These are phyloP conservation scores for Zosterops pallidus DNA, from an alignment of 2,113 vertebrate species.

Conservation along the genomic window DNA sequence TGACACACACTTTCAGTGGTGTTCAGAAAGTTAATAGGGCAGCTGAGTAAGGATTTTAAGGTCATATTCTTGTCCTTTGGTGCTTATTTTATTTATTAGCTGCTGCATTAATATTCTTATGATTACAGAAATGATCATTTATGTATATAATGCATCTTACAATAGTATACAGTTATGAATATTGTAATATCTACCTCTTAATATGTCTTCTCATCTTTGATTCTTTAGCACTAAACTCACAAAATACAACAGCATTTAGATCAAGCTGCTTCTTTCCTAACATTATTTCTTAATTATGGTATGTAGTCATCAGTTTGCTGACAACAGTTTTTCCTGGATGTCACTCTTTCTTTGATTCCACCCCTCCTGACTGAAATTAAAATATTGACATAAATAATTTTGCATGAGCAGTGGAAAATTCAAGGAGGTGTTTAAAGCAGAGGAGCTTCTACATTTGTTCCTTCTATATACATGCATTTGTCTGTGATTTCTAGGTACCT, in stretches of 20 bases:
- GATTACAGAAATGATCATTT: constrained; percentile 46
- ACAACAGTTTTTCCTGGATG: constrained; percentile 69
- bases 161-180: not conserved
- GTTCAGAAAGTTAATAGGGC: constrained; percentile 73
- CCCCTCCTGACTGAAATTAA: constrained; percentile 70
- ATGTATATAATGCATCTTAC: constrained; percentile 41
- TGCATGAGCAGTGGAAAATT: constrained; percentile 68
- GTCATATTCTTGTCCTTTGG: constrained; percentile 54
- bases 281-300: constrained; percentile 68
- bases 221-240: not conserved
- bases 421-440: constrained; percentile 36
- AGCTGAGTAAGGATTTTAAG: constrained; percentile 73
- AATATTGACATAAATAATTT: constrained; percentile 79
- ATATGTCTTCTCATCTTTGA: not conserved
- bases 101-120: constrained; percentile 33
- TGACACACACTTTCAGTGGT: constrained; percentile 69
- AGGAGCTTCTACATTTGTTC: constrained; percentile 33
- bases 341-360: constrained; percentile 72
- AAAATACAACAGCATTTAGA: constrained; percentile 31
- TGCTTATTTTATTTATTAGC: constrained; percentile 66
- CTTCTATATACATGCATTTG: not conserved
- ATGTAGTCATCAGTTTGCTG: constrained; percentile 71
- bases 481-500: not conserved
- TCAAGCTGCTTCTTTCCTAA: constrained; percentile 37
- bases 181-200: constrained; percentile 9